Conservation (phyloP, 2,113 vertebrate species). For the Oryzias woworae region DNA sequence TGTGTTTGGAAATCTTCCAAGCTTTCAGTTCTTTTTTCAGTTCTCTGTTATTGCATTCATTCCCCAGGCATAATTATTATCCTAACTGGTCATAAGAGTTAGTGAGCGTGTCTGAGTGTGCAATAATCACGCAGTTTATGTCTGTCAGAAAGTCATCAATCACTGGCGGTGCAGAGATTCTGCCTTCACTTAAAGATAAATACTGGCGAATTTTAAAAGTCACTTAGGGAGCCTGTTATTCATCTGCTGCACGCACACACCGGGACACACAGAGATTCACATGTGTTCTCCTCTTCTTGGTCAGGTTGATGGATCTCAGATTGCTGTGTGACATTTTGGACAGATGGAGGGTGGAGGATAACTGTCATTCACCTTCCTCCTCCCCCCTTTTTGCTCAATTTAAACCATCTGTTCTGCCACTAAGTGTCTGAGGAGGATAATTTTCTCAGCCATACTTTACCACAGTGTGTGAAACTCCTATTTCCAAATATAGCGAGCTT, state of each 20-base stretch:
- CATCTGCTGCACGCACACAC: slow-evolving; percentile 33
- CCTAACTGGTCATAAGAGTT: slow-evolving; percentile 20
- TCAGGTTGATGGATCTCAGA: slow-evolving; percentile 58
- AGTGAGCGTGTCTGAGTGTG: slow-evolving; percentile 5
- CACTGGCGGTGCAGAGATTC: slow-evolving; percentile 26
- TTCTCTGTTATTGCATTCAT: slow-evolving; percentile 21
- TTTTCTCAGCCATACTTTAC: slow-evolving; percentile 4
- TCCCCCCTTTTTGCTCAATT: slow-evolving; percentile 27
- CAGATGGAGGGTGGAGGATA: slow-evolving; percentile 55
- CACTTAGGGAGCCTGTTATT: slow-evolving; percentile 46
- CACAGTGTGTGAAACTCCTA: neutral
- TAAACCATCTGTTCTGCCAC: slow-evolving; percentile 50
- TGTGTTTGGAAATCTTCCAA: slow-evolving; percentile 15
- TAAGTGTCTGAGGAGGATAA: slow-evolving; percentile 8
- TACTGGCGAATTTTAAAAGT: slow-evolving; percentile 41
- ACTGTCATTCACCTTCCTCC: slow-evolving; percentile 46
- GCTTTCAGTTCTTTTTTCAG: slow-evolving; percentile 31
- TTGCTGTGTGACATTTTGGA: slow-evolving; percentile 60
- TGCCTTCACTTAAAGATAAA: slow-evolving; percentile 51
- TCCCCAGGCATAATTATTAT: slow-evolving; percentile 30
- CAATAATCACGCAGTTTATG: slow-evolving; percentile 40
- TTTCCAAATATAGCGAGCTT: neutral
- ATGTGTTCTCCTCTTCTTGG: slow-evolving; percentile 43
- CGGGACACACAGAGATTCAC: slow-evolving; percentile 20
- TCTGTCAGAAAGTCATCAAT: slow-evolving; percentile 49